Evolutionary conservation across 2,888 invertebrate species (phyloP).

Genomic region (Allacma fusca): DNA sequence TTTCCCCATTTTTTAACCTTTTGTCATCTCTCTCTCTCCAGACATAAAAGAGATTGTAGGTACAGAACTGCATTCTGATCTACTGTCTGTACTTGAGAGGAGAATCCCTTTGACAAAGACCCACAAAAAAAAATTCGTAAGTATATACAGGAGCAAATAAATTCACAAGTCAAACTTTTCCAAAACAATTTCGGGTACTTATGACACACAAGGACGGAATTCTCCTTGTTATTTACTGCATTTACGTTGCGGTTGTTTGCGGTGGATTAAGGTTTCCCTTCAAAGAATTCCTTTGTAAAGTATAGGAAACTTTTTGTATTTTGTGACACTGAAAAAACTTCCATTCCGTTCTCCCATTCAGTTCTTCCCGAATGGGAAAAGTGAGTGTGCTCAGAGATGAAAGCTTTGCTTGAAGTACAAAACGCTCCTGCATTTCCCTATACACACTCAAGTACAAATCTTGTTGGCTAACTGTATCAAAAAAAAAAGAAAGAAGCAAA

Average conservation of each 20-base stretch:
- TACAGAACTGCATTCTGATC: neutral
- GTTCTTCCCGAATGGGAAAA: neutral
- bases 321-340: too few species aligned
- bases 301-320: too few species aligned
- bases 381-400: neutral
- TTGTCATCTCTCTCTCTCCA: neutral
- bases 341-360: too few species aligned
- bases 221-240: slow-evolving; percentile 5
- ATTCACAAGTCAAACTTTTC: slow-evolving; percentile 8
- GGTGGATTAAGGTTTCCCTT: slow-evolving; percentile 31
- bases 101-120: neutral
- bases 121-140: neutral
- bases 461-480: too few species aligned
- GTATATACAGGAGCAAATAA: slow-evolving; percentile 2
- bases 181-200: slow-evolving; percentile 18
- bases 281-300: neutral
- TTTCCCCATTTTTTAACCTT: slow-evolving; percentile 12
- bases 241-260: slow-evolving; percentile 26
- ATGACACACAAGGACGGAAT: neutral
- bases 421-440: too few species aligned
- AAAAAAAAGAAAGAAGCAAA: neutral
- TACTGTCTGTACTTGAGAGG: neutral
- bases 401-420: neutral
- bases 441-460: too few species aligned
- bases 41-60: neutral